A percentile compares a stretch with the other conserved stretches of the same genome.
Conservation (phyloP, 2,113 vertebrate genomes). For the Brachyistius frenatus region DNA sequence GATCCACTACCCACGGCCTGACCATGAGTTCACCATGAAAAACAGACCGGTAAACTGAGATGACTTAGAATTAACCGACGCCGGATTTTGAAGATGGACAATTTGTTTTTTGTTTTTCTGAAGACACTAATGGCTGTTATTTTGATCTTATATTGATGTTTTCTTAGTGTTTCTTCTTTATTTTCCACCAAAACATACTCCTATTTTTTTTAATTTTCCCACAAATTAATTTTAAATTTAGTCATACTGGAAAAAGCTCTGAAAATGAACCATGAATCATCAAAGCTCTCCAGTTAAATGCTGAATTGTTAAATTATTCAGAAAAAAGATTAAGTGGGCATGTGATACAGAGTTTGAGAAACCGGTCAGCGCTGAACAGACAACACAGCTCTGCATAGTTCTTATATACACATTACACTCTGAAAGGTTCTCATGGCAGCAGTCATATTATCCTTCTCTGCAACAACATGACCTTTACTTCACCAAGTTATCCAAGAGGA, state of each 20-base stretch:
- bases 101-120: constrained; percentile 11
- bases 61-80: background rate
- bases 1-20: background rate
- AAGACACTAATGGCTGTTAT: background rate
- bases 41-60: background rate
- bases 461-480: no score
- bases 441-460: no score
- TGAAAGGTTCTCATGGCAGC: no score
- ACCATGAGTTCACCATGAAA: constrained; percentile 15
- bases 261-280: constrained; percentile 5
- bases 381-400: no score
- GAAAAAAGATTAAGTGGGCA: no score
- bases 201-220: background rate
- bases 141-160: background rate
- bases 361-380: no score
- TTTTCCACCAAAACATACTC: background rate
- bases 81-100: background rate
- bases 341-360: no score
- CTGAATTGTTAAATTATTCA: background rate
- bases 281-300: background rate
- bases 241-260: background rate
- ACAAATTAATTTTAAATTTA: background rate
- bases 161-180: background rate
- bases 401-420: no score
- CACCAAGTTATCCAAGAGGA: no score